phyloP scores from a whole-genome alignment of 2,888 invertebrate species.

The Acronicta aceris region DNA sequence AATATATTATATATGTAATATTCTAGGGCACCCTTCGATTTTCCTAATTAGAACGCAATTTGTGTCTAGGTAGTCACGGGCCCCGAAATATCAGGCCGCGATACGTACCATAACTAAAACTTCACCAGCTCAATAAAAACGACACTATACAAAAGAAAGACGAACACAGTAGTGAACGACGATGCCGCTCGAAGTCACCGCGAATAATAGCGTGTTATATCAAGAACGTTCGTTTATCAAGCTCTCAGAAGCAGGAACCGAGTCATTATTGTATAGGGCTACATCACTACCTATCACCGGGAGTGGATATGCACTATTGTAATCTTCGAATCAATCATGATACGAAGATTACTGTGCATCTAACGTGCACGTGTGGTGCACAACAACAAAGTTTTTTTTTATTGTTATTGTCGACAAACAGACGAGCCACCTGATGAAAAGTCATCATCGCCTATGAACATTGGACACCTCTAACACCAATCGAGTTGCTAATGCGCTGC shows the following conservation, averaged over 20 bases:
- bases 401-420: no score
- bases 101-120: conserved; percentile 38
- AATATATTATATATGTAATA: no score
- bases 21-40: no score
- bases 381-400: no score
- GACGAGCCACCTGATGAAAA: no score
- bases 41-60: no score
- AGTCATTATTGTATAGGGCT: conserved; percentile 40
- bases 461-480: no score
- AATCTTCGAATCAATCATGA: conserved; percentile 40
- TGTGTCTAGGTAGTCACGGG: no score
- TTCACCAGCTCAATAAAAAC: conserved; percentile 30
- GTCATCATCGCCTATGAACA: no score
- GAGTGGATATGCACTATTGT: conserved; percentile 45
- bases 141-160: conserved; percentile 26
- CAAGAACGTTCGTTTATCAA: conserved; percentile 27
- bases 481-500: no score
- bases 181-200: conserved; percentile 37
- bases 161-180: conserved; percentile 41
- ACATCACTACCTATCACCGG: conserved; percentile 32
- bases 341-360: conserved; percentile 21
- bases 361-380: no score
- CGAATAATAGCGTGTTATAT: conserved; percentile 32
- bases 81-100: neutral
- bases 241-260: conserved; percentile 33